These are phyloP conservation scores for Platynereis dumerilii DNA, from an alignment of 2,888 invertebrate species.

Conservation along the genomic window DNA sequence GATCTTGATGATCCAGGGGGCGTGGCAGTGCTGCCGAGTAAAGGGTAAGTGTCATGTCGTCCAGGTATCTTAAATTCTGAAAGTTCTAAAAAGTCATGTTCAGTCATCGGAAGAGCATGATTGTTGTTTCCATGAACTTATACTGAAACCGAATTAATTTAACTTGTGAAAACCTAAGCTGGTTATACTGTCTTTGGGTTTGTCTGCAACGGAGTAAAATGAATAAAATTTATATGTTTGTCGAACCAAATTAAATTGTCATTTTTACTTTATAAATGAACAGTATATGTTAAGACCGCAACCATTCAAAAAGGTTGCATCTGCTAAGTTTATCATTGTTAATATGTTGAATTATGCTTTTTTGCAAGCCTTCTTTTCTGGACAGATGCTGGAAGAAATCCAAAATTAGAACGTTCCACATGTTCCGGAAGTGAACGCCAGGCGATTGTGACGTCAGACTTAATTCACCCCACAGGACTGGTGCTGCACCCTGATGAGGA, in stretches of 20 bases:
- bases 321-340: no score
- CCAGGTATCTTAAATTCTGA: neutral
- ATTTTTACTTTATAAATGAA: no score
- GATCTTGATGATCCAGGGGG: conserved; percentile 50
- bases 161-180: no score
- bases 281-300: no score
- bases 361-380: conserved; percentile 54
- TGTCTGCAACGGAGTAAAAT: no score
- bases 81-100: neutral
- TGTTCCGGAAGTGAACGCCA: conserved; percentile 45
- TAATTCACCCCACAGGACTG: conserved; percentile 13
- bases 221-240: no score
- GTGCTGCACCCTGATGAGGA: conserved; percentile 69
- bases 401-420: conserved; percentile 51
- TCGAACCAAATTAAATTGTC: no score
- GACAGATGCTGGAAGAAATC: conserved; percentile 49
- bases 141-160: neutral
- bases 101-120: neutral
- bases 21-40: conserved; percentile 49
- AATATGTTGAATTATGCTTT: no score
- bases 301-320: no score
- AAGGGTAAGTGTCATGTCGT: conserved; percentile 42
- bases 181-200: no score
- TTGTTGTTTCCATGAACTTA: neutral
- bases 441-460: conserved; percentile 38